Evolutionary conservation across 2,113 vertebrate genomes (phyloP), one percentile per base, ranked within the genome.

Genomic region (Peromyscus leucopus): DNA sequence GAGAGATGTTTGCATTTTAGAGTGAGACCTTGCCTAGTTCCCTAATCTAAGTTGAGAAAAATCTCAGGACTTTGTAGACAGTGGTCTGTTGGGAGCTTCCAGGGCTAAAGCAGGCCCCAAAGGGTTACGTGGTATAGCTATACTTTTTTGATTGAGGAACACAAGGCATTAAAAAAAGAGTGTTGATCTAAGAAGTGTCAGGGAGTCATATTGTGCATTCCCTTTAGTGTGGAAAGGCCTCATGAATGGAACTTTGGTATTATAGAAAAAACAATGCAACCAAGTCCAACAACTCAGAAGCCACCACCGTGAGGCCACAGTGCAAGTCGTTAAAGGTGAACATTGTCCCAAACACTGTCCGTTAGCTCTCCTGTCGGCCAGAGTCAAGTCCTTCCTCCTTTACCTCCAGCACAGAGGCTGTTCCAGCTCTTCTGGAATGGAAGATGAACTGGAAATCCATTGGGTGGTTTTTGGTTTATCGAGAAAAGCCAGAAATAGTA

Each of bases 401-500:
- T 88, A 3, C 28, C 22, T 89, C 51, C 51, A 57, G 22, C 19
- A 22, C 24, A 72, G 22, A 71, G 6, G 11, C 61, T 76, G 16
- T 28, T 83, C 15, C 21, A 63, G 51, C 51, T 95, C 67, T 21
- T 19, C 13, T 48, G 51, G 42, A 71, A 42, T 72, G 61, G n/a
- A 33, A 55, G 26, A 7, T 65, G 63, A 90, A 72, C 48, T 75
- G 16, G 31, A 63, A 15, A 5, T 84, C 33, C 69, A 2, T n/a
- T 83, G 46, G 3, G 31, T 13, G 22, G 46, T 26, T 87, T 91
- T 72, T 85, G 71, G 16, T 42, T 90, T 75, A 39, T 46, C 5
- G 15, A 59, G n/a, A 84, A 67, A 78, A 95, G 69, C 48, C 74
- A 95, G 65, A 95, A 90, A 79, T 90, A 16, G 28, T 89, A 33